phyloP scores from a whole-genome alignment of 1,140 invertebrate genomes.

The Nylanderia fulva region DNA sequence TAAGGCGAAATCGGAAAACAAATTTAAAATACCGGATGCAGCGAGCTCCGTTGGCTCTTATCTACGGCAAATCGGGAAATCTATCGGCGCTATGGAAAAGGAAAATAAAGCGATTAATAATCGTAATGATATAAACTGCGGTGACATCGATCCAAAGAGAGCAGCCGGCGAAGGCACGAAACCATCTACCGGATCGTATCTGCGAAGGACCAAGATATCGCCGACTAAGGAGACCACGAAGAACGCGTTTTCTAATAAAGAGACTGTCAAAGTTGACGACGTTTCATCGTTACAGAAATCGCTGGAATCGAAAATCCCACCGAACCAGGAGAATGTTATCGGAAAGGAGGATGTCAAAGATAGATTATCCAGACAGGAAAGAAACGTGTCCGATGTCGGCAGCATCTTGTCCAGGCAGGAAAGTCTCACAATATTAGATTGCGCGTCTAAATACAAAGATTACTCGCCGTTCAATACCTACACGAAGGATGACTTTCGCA shows the following conservation, averaged over 20 bases:
- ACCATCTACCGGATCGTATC: slow-evolving; percentile 75
- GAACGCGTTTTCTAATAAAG: slow-evolving; percentile 76
- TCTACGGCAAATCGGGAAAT: slow-evolving; percentile 81
- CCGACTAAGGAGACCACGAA: slow-evolving; percentile 82
- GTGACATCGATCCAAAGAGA: slow-evolving; percentile 65
- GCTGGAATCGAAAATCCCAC: slow-evolving; percentile 29
- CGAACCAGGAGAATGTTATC: slow-evolving; percentile 33
- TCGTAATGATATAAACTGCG: slow-evolving; percentile 65
- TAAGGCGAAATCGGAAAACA: slow-evolving; percentile 64
- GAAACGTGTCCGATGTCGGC: slow-evolving; percentile 70
- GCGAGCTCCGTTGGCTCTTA: slow-evolving; percentile 79
- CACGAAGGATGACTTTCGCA: slow-evolving; percentile 56
- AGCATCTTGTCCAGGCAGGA: slow-evolving; percentile 74
- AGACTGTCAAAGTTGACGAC: slow-evolving; percentile 37
- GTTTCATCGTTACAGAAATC: slow-evolving; percentile 38
- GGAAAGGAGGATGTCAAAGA: slow-evolving; percentile 32
- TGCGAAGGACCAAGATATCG: slow-evolving; percentile 83
- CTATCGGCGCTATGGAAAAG: slow-evolving; percentile 77
- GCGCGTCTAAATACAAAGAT: slow-evolving; percentile 62
- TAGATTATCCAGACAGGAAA: slow-evolving; percentile 67
- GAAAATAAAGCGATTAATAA: slow-evolving; percentile 72
- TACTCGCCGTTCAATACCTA: slow-evolving; percentile 56
- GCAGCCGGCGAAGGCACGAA: slow-evolving; percentile 63
- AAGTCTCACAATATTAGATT: slow-evolving; percentile 70
- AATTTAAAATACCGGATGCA: slow-evolving; percentile 76